Base-by-base conservation (phyloP, 1,140 invertebrate genomes). In the Caerostris extrusa region DNA sequence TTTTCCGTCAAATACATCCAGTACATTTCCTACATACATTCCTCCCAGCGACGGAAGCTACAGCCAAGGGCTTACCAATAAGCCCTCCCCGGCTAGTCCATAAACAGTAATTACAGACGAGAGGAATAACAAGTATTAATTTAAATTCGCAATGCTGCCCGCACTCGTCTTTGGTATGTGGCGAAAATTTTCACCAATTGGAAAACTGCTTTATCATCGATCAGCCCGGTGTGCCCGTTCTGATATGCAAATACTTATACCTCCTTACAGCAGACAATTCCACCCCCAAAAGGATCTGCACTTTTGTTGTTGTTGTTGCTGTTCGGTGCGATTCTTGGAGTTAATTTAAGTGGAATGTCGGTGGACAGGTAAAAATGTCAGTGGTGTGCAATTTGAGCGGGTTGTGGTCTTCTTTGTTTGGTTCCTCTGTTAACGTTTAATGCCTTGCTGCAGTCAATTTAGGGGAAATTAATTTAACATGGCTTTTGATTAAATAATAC, bases 61-160 rank as follows among this genome's bases (percentile, higher is more conserved):
- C 12, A 17, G 50, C 57, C 34, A 50, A 50, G 64, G 8, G 87
- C 69, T 91, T 91, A 91, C 81, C 89, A 91, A 91, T 91, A 91
- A 91, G 56, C 50, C 57, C 8, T 34, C 50, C 12, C 55, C 57
- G 17, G 71, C 71, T 56, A 81, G 69, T 91, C 89, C 69, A 91
- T 91, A 91, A 91, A 81, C 89, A 91, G 89, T 91, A 91, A 91
- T 91, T 91, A 91, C 86, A 64, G 61, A 50, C 56, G 56, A 10
- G 56, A 14, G 89, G 64, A 88, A 91, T 91, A 91, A 91, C 89
- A 91, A 91, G 89, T 91, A 82, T 91, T 91, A 91, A 91, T 91
- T 91, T 91, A 91, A 91, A 67, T 81, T 91, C 89, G 69, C 53
- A 58, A 12, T 67, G 56, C 83, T 19, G 10, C 83, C 10, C 12